Evolutionary conservation across 2,797 vertebrate species (phyloP), one percentile per base, ranked within the genome.

Genomic region (Hypotaenidia philippensis): DNA sequence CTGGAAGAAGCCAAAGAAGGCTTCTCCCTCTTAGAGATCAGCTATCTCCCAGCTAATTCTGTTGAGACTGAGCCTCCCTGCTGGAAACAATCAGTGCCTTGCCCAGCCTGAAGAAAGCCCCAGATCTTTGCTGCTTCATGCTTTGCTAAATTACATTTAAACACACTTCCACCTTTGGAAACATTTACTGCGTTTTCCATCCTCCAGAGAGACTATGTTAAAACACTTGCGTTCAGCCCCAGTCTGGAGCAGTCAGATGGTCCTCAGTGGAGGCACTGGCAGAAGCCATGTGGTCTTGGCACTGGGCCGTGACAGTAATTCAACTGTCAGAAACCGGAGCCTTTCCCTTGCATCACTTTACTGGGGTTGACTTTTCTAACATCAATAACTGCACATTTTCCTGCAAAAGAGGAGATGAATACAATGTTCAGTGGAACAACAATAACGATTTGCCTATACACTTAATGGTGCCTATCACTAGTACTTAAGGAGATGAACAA

Each of bases 1-100:
- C 75, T 94, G 61, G 93, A 93, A 92, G 93, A 89, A 94, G 89
- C 78, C 83, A 77, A 93, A 91, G 86, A 91, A 95, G 71, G 60
- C 89, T 52, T 77, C 75, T 69, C 78, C 47, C n/a, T 76, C 34
- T 72, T 55, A 1, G 4, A 47, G 41, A 93, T 76, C 94, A 66
- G 68, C 64, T 84, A 40, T 84, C 83, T 66, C 60, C 47, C 26
- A 68, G 47, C 63, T 90, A 84, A 90, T 89, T 87, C 87, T 65
- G 31, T 66, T 84, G 19, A 25, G 36, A 27, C 41, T 23, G 15
- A 93, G 45, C 27, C 26, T 72, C 18, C 2, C 4, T 52, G 56
- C 27, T 3, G 2, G 32, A 78, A 83, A 57, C 6, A 9, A 25
- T 12, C 14, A 8, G 8, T 74, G 31, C 32, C 25, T 52, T 0